These are phyloP conservation scores for chimpanzee (Pan troglodytes) DNA, from an alignment of 2,113 vertebrate species.

Conservation along the genomic window NHGRI_mPanTro3-v2.1_pri NC_072410.2:68286001-68286500, in stretches of 20 bases:
- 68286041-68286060: not conserved
- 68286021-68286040: not conserved
- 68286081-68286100: not conserved
- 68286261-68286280: not conserved
- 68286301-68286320: not conserved
- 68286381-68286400: too few relatives aligned
- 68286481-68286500: too few relatives aligned
- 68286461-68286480: too few relatives aligned
- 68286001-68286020: not conserved
- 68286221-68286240: not conserved
- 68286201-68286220: not conserved
- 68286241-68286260: not conserved
- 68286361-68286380: too few relatives aligned
- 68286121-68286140: not conserved
- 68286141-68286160: not conserved
- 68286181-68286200: slow-evolving; percentile 25
- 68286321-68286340: too few relatives aligned
- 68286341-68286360: too few relatives aligned
- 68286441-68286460: too few relatives aligned
- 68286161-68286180: slow-evolving; percentile 22
- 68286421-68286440: too few relatives aligned
- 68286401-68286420: too few relatives aligned
- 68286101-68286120: slow-evolving; percentile 8
- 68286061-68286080: not conserved
- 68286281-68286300: slow-evolving; percentile 13